Evolutionary conservation across 2,113 vertebrate species (phyloP).

Genomic region (Peromyscus maniculatus): DNA sequence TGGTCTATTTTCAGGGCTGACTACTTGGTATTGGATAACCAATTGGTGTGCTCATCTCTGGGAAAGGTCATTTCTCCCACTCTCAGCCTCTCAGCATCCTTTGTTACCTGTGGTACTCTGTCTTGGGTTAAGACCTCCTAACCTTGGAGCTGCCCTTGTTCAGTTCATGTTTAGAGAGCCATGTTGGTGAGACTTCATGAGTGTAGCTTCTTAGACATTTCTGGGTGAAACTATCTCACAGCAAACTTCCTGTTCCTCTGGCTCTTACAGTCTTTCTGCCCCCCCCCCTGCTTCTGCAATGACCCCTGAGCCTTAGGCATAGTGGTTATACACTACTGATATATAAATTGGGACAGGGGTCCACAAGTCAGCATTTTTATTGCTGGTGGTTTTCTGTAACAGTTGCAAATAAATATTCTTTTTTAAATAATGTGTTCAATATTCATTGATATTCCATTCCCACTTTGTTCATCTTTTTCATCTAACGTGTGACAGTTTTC

Average conservation of each 20-base stretch:
- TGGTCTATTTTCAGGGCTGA: not conserved
- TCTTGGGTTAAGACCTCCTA: not conserved
- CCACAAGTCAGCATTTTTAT: not conserved
- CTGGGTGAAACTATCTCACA: too few species aligned
- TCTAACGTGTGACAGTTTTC: not conserved
- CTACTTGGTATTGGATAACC: too few species aligned
- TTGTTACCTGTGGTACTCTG: not conserved
- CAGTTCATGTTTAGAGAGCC: not conserved
- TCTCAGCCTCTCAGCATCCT: not conserved
- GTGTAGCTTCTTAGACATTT: too few species aligned
- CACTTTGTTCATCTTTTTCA: not conserved
- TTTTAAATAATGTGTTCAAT: not conserved
- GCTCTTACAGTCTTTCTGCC: not conserved
- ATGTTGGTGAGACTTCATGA: not conserved
- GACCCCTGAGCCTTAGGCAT: not conserved
- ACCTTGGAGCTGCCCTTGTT: not conserved
- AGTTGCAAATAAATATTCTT: not conserved
- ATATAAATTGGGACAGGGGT: not conserved
- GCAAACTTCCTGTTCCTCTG: not conserved
- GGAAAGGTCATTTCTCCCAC: not conserved
- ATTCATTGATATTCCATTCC: not conserved
- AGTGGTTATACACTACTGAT: not conserved
- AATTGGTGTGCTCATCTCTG: not conserved
- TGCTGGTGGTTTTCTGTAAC: not conserved
- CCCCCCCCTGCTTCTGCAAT: not conserved